phyloP scores from a whole-genome alignment of 2,797 vertebrate species.

The Cetoscarus ocellatus region DNA sequence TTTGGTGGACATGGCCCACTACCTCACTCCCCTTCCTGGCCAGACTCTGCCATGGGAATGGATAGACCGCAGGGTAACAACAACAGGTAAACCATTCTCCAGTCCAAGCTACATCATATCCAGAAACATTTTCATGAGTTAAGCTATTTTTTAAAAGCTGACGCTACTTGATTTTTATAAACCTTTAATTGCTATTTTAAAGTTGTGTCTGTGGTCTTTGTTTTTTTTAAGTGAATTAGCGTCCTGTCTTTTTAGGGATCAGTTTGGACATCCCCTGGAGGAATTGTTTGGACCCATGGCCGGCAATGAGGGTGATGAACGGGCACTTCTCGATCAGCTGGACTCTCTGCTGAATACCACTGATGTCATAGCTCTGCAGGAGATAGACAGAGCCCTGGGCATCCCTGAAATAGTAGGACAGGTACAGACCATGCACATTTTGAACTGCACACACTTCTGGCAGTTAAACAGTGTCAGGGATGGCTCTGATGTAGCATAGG shows the following conservation, averaged over 20 bases:
- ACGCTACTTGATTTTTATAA: no score
- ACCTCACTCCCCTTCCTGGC: slow-evolving; percentile 91
- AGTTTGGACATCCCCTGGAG: slow-evolving; percentile 90
- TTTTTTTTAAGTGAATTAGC: neutral
- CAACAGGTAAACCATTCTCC: slow-evolving; percentile 84
- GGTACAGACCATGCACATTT: slow-evolving; percentile 72
- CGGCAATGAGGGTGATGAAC: slow-evolving; percentile 91
- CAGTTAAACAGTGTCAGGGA: no score
- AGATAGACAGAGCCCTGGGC: slow-evolving; percentile 96
- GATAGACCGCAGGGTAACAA: slow-evolving; percentile 82
- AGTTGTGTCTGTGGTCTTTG: neutral
- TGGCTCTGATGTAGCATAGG: no score
- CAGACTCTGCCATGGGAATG: slow-evolving; percentile 88
- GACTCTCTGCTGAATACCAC: slow-evolving; percentile 95
- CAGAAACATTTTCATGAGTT: neutral
- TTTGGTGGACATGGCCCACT: slow-evolving; percentile 88
- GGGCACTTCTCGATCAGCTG: slow-evolving; percentile 93
- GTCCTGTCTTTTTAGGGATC: slow-evolving; percentile 81
- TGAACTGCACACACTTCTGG: neutral
- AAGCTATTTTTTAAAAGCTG: no score
- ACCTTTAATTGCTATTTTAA: no score
- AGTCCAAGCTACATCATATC: neutral
- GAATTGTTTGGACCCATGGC: slow-evolving; percentile 91
- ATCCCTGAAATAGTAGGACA: slow-evolving; percentile 98
- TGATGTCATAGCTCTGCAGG: slow-evolving; percentile 93